phyloP scores from a whole-genome alignment of 1,140 invertebrate genomes.

The Oryzaephilus surinamensis region DNA sequence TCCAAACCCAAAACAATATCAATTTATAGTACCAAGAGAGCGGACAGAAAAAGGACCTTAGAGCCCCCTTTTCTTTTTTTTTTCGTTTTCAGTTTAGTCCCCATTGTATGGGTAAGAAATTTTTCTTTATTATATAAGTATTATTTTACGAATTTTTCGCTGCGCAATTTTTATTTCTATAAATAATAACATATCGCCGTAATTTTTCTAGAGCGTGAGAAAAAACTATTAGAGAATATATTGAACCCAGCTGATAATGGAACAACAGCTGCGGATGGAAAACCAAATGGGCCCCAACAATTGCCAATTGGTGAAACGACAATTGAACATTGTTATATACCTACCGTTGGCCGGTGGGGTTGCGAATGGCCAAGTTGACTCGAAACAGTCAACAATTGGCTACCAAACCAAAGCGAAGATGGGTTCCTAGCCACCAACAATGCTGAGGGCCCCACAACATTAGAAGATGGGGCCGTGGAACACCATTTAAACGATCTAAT shows the following conservation, averaged over 20 bases:
- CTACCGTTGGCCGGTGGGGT: slow-evolving; percentile 73
- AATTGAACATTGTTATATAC: slow-evolving; percentile 48
- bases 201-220: slow-evolving; percentile 49
- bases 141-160: slow-evolving; percentile 1
- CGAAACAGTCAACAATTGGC: too few species aligned
- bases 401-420: too few species aligned
- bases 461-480: slow-evolving; percentile 27
- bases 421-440: too few species aligned
- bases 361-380: slow-evolving; percentile 90
- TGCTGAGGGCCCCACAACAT: slow-evolving; percentile 36
- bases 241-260: slow-evolving; percentile 42
- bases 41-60: background rate
- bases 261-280: slow-evolving; percentile 40
- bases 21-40: background rate
- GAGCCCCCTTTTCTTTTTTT: slow-evolving; percentile 10
- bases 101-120: slow-evolving; percentile 26
- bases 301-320: slow-evolving; percentile 39
- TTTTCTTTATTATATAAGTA: slow-evolving; percentile 6
- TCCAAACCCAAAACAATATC: slow-evolving; percentile 2
- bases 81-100: slow-evolving; percentile 14
- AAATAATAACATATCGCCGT: background rate
- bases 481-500: slow-evolving; percentile 31
- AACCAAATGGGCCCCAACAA: slow-evolving; percentile 38
- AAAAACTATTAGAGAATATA: slow-evolving; percentile 40
- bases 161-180: slow-evolving; percentile 2